These are phyloP conservation scores for Anastatus disparis DNA, from an alignment of 1,140 invertebrate genomes.

Conservation along the genomic window DNA sequence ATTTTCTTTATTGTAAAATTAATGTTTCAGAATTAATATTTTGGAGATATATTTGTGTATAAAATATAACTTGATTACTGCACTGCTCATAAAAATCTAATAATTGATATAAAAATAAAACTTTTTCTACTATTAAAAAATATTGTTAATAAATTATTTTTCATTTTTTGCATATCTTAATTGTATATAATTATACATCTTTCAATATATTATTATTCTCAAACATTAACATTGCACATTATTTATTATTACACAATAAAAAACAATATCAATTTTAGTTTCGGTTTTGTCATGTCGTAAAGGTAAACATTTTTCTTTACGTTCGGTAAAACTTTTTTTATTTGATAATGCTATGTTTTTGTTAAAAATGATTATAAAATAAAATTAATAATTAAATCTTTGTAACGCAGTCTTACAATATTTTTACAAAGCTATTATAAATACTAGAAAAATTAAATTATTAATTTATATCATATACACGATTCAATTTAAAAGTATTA, in stretches of 20 bases:
- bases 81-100: not conserved
- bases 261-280: constrained; percentile 7
- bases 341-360: not conserved
- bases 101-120: not conserved
- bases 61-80: not conserved
- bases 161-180: constrained; percentile 3
- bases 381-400: too few relatives aligned
- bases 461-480: too few relatives aligned
- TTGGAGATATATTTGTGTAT: not conserved
- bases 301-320: constrained; percentile 10
- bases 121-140: not conserved
- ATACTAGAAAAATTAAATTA: too few relatives aligned
- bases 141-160: not conserved
- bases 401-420: too few relatives aligned
- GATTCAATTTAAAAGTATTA: too few relatives aligned
- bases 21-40: constrained; percentile 9
- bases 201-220: not conserved
- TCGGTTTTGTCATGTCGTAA: not conserved
- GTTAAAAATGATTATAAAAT: too few relatives aligned
- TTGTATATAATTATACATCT: not conserved
- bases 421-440: too few relatives aligned
- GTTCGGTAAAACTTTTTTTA: not conserved
- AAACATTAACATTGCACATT: constrained; percentile 27
- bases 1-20: not conserved
- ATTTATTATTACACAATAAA: not conserved